Percentiles rank a stretch among this genome's conserved stretches.
Conservation (phyloP, 2,113 vertebrate species). For the Anolis sagrei region DNA sequence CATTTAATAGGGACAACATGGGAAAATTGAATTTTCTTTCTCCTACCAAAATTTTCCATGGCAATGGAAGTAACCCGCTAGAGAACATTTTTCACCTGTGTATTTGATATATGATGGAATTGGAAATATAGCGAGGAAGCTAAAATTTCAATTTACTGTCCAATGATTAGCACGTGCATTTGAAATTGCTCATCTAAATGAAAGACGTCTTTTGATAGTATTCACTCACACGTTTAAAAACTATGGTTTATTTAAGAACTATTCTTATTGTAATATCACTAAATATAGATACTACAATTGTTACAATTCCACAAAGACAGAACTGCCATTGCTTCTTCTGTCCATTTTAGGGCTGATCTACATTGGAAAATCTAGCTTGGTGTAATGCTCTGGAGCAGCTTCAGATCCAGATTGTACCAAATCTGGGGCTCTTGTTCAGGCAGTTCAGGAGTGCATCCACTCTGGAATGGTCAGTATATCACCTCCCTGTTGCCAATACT, state of each 20-base stretch:
- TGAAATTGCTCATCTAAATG: background rate
- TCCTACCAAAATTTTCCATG: slow-evolving; percentile 32
- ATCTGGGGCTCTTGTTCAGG: too few relatives aligned
- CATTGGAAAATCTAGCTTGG: too few relatives aligned
- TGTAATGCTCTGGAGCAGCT: too few relatives aligned
- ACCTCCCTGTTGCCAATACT: too few relatives aligned
- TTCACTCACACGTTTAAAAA: background rate
- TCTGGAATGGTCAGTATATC: too few relatives aligned
- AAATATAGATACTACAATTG: too few relatives aligned
- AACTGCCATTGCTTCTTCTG: too few relatives aligned
- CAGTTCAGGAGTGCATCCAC: too few relatives aligned
- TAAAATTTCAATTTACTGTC: background rate
- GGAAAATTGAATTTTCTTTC: background rate
- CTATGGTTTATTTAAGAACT: background rate
- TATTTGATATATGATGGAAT: background rate
- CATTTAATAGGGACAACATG: background rate
- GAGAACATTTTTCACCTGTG: background rate
- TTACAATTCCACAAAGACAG: too few relatives aligned
- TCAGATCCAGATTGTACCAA: too few relatives aligned
- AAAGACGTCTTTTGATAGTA: background rate
- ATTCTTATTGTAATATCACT: background rate
- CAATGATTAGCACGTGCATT: background rate
- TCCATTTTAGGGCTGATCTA: too few relatives aligned
- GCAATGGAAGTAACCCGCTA: background rate
- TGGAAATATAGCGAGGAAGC: background rate